Percentiles rank a stretch among this genome's conserved stretches.
Conservation (phyloP, 2,888 invertebrate genomes). For the Rhaphigaster nebulosa region DNA sequence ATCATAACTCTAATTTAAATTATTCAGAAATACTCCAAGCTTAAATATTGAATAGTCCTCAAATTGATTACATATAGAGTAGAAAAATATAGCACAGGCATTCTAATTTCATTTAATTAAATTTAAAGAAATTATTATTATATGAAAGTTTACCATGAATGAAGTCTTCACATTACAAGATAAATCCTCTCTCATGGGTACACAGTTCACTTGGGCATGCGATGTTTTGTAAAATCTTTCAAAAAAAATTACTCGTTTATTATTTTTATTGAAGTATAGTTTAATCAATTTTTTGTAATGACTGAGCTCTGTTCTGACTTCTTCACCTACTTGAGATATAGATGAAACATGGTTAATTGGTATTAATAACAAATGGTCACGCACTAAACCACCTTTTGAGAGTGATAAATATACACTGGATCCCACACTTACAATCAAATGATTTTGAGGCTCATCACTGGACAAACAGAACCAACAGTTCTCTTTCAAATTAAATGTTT, state of each 20-base stretch:
- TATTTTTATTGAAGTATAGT: neutral
- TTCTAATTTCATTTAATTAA: neutral
- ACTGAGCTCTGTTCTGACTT: neutral
- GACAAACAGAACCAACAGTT: slow-evolving; percentile 42
- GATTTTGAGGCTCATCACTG: neutral
- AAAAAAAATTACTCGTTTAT: slow-evolving; percentile 6
- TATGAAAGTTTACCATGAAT: slow-evolving; percentile 6
- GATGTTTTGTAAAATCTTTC: slow-evolving; percentile 31
- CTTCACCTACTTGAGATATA: slow-evolving; percentile 18
- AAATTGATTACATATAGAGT: neutral
- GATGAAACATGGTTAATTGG: slow-evolving; percentile 32
- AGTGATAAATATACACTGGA: neutral
- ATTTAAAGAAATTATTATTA: neutral
- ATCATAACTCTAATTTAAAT: neutral
- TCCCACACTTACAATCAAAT: slow-evolving; percentile 34
- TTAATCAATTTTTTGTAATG: slow-evolving; percentile 3
- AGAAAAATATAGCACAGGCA: neutral
- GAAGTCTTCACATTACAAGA: slow-evolving; percentile 20
- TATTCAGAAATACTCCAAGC: neutral
- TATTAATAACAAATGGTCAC: slow-evolving; percentile 17
- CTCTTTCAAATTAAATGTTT: neutral
- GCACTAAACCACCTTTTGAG: slow-evolving; percentile 24
- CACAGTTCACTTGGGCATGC: slow-evolving; percentile 19
- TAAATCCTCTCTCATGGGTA: slow-evolving; percentile 11
- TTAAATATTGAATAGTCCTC: neutral